Evolutionary conservation across 2,888 invertebrate species (phyloP).

Genomic region (Hymenopus coronatus): DNA sequence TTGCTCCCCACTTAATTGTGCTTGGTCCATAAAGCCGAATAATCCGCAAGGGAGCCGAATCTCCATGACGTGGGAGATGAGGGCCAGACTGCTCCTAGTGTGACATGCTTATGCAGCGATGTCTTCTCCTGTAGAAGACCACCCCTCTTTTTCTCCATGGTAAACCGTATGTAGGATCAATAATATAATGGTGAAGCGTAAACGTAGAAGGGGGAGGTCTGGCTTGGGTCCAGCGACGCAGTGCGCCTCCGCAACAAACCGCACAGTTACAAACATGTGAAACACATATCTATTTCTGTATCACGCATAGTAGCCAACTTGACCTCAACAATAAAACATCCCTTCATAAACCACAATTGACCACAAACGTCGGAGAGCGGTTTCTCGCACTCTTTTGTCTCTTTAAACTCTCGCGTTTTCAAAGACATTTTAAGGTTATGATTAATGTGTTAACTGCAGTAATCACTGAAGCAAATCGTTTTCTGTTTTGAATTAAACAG

Average conservation of each 20-base stretch:
- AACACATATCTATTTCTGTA: background rate
- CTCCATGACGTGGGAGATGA: background rate
- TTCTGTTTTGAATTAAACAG: no score
- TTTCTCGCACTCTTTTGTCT: no score
- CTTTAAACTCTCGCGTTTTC: no score
- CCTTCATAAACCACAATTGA: background rate
- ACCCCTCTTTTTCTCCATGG: background rate
- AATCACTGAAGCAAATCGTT: no score
- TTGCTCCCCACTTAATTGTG: background rate
- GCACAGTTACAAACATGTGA: background rate
- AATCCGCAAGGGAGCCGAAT: background rate
- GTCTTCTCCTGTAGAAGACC: background rate
- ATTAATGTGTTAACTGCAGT: no score
- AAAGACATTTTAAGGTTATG: no score
- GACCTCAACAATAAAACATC: background rate
- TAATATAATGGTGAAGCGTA: background rate
- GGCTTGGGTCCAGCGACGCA: slow-evolving; percentile 47
- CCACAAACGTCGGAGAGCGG: background rate
- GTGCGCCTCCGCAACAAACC: slow-evolving; percentile 41
- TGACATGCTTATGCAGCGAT: background rate
- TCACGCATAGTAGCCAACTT: background rate
- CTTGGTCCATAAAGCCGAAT: background rate
- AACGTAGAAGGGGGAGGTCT: slow-evolving; percentile 31
- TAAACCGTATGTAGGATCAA: background rate
- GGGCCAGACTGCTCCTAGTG: no score